These are phyloP conservation scores for Thryonomys swinderianus DNA, from an alignment of 2,113 vertebrate genomes.

Conservation along the genomic window DNA sequence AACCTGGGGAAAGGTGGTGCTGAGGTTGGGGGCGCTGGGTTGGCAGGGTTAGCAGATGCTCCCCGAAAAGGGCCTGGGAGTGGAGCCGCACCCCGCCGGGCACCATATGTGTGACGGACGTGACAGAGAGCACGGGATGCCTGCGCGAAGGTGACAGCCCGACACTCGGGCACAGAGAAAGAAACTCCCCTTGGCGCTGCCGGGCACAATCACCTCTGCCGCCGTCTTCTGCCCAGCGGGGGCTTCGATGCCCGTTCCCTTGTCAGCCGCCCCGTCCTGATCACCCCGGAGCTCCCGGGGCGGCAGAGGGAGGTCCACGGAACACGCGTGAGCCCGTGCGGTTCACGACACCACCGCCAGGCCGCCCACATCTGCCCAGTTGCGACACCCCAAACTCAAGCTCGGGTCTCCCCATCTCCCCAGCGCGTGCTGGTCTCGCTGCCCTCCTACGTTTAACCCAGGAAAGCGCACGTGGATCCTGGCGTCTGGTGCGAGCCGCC, in stretches of 20 bases:
- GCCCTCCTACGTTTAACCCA: constrained; percentile 16
- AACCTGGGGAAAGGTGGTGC: constrained; percentile 76
- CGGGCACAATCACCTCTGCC: not conserved
- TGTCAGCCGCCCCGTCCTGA: not conserved
- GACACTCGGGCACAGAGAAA: constrained; percentile 1
- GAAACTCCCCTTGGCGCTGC: constrained; percentile 52
- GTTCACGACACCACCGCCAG: rapidly evolving
- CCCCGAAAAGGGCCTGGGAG: constrained; percentile 60
- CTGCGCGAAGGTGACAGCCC: constrained; percentile 72
- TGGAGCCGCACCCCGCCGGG: constrained; percentile 72
- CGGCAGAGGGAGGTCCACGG: not conserved
- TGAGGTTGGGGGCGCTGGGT: constrained; percentile 69
- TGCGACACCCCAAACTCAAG: not conserved
- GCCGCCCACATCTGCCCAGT: rapidly evolving
- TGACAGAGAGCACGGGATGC: constrained; percentile 17
- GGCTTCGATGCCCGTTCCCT: not conserved
- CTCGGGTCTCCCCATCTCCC: rapidly evolving
- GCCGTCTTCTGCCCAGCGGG: not conserved
- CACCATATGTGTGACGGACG: constrained; percentile 77
- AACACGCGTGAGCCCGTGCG: rapidly evolving
- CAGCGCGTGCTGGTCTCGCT: rapidly evolving
- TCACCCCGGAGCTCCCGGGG: not conserved
- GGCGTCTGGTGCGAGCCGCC: not conserved
- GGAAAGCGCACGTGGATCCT: not conserved
- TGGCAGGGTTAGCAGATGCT: constrained; percentile 79